phyloP scores from a whole-genome alignment of 1,140 invertebrate species.

The Hycleus phaleratus region DNA sequence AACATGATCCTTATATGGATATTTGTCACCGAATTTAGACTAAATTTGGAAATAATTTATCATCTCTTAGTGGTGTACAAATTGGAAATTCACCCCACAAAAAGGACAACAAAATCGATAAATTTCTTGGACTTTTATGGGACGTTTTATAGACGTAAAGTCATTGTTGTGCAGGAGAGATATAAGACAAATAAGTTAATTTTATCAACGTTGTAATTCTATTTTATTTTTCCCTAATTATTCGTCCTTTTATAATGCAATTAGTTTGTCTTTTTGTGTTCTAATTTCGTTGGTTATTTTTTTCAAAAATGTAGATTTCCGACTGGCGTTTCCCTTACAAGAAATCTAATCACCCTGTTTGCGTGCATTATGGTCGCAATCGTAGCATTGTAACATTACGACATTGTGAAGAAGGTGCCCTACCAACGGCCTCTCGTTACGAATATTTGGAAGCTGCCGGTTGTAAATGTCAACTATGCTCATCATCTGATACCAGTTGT shows the following conservation, averaged over 20 bases:
- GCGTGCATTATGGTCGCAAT: slow-evolving; percentile 61
- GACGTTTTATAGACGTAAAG: no score
- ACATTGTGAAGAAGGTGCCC: slow-evolving; percentile 57
- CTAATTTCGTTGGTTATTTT: not conserved
- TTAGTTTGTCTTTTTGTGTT: not conserved
- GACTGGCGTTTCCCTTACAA: slow-evolving; percentile 84
- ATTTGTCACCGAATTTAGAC: no score
- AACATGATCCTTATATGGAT: no score
- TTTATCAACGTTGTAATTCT: no score
- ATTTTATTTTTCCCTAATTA: not conserved
- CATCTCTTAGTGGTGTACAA: no score
- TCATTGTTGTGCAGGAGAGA: no score
- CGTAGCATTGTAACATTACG: slow-evolving; percentile 47
- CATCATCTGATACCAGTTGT: slow-evolving; percentile 37
- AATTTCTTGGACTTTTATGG: no score
- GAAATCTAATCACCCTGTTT: slow-evolving; percentile 73
- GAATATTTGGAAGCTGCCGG: slow-evolving; percentile 55
- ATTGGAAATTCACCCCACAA: no score
- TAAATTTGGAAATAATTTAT: no score
- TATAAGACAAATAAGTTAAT: no score
- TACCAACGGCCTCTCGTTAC: slow-evolving; percentile 50
- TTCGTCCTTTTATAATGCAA: not conserved
- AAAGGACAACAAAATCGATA: no score
- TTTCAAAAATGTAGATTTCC: slow-evolving; percentile 50
- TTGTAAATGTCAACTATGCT: slow-evolving; percentile 44